phyloP scores from a whole-genome alignment of 2,888 invertebrate species.

The Hemistola chrysoprasaria region DNA sequence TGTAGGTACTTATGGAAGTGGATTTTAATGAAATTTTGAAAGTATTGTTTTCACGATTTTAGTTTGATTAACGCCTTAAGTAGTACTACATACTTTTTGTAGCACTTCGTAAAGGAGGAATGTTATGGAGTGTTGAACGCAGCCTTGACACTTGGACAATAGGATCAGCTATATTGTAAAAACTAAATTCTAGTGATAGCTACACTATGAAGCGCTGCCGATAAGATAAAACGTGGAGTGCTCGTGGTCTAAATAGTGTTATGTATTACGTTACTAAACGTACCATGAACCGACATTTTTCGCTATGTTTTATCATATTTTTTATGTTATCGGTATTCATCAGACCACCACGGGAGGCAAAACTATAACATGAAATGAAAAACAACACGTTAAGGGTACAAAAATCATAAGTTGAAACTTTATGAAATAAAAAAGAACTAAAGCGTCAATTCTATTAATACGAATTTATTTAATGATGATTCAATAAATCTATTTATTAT shows the following conservation, averaged over 20 bases:
- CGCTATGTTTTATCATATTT: conserved; percentile 37
- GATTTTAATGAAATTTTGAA: no score
- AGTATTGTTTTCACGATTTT: no score
- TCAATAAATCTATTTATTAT: conserved; percentile 11
- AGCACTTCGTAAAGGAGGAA: not conserved
- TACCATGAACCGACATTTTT: conserved; percentile 40
- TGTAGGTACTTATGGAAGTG: no score
- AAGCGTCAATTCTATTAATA: conserved; percentile 13
- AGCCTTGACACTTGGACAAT: not conserved
- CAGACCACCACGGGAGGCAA: conserved; percentile 75
- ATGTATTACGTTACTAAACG: conserved; percentile 44
- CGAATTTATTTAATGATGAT: conserved; percentile 24
- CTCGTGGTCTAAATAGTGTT: conserved; percentile 41
- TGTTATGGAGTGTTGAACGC: conserved; percentile 6
- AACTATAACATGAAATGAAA: conserved; percentile 67
- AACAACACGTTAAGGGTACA: conserved; percentile 16
- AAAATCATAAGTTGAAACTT: no score
- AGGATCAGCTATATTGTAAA: conserved; percentile 25
- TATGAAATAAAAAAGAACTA: conserved; percentile 20
- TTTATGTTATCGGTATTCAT: conserved; percentile 46
- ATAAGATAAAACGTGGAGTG: conserved; percentile 34
- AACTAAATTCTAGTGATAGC: conserved; percentile 31
- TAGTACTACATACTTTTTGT: no score
- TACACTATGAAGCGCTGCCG: conserved; percentile 38
- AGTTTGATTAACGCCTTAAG: no score